Percentiles rank a stretch among this genome's conserved stretches.
Conservation (phyloP, 2,113 vertebrate species). For the Macheiramphus alcinus region DNA sequence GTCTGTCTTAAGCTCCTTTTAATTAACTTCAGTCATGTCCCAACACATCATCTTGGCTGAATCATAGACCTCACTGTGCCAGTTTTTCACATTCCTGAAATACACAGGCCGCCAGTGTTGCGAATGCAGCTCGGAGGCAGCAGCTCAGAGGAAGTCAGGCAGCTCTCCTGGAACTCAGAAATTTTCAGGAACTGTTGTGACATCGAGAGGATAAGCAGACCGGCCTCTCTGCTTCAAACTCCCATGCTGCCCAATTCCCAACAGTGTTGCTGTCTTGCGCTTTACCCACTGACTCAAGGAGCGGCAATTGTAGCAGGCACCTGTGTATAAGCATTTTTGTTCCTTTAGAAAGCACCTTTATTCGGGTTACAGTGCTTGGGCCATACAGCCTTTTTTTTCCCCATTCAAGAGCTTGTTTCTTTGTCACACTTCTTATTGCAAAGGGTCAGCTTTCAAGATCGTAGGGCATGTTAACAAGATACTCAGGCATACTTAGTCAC, state of each 20-base stretch:
- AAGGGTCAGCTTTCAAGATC: conserved; percentile 51
- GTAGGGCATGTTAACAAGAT: conserved; percentile 50
- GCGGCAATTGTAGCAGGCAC: neutral
- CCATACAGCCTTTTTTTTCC: neutral
- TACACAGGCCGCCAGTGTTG: conserved; percentile 58
- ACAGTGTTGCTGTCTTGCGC: neutral
- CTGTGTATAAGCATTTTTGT: conserved; percentile 36
- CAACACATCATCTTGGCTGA: conserved; percentile 69
- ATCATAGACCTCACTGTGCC: conserved; percentile 43
- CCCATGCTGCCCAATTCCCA: neutral
- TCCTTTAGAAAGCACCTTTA: conserved; percentile 17
- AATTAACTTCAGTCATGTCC: conserved; percentile 69
- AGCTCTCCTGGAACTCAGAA: conserved; percentile 49
- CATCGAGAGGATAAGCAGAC: neutral
- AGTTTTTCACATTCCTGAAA: conserved; percentile 71
- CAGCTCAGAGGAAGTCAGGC: conserved; percentile 18
- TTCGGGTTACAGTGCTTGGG: conserved; percentile 21
- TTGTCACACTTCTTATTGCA: conserved; percentile 45
- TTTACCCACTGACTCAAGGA: neutral
- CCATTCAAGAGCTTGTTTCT: conserved; percentile 24
- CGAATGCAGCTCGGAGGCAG: conserved; percentile 37
- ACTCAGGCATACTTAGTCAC: conserved; percentile 33
- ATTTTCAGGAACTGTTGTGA: conserved; percentile 65
- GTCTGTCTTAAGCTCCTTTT: conserved; percentile 63
- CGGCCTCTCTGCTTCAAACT: neutral